These are phyloP conservation scores for Meriones psammophilus DNA, from an alignment of 2,797 vertebrate genomes.

Conservation along the genomic window DNA sequence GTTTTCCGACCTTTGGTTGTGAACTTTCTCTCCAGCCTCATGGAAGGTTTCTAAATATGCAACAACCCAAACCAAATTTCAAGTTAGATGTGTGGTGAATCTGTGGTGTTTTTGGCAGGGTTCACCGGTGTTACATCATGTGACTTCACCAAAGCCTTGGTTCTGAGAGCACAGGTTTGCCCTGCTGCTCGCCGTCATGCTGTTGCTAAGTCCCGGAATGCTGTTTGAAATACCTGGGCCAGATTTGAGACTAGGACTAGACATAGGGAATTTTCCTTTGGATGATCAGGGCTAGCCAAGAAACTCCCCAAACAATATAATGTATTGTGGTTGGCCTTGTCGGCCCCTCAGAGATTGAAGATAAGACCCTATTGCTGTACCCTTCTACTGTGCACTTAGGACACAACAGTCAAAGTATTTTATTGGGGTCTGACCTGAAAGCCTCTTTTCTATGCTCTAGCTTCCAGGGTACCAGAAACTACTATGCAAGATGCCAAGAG, in stretches of 20 bases:
- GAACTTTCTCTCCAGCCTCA: neutral
- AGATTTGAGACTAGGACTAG: neutral
- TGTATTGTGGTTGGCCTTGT: neutral
- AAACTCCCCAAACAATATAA: neutral
- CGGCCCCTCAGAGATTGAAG: neutral
- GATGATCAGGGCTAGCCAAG: neutral
- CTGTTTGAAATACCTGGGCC: neutral
- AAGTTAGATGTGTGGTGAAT: neutral
- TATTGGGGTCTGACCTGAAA: neutral
- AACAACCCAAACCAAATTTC: neutral
- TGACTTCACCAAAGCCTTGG: neutral
- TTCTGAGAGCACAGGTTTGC: neutral
- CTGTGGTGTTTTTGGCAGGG: neutral
- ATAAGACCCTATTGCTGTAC: no score
- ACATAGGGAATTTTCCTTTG: neutral
- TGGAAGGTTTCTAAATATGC: neutral
- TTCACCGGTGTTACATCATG: neutral
- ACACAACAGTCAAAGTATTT: neutral
- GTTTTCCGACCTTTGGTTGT: neutral
- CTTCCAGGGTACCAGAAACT: neutral
- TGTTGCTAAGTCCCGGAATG: neutral
- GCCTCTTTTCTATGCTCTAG: neutral
- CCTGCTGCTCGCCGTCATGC: no score
- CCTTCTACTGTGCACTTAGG: no score
- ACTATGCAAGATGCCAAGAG: neutral